phyloP scores from a whole-genome alignment of 2,797 vertebrate species.

The Alca torda region DNA sequence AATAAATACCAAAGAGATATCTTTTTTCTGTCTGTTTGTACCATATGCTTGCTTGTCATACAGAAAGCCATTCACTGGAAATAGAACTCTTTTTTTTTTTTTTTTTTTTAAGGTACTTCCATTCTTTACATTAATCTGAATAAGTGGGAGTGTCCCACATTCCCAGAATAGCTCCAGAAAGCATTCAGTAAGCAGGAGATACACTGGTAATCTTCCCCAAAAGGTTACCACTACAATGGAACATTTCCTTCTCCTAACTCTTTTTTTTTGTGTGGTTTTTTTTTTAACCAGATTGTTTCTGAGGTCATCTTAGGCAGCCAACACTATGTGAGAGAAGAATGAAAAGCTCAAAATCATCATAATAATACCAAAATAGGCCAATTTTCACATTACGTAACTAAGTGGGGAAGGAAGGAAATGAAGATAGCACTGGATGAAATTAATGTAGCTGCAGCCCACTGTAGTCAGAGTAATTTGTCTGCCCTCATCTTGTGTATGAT shows the following conservation, averaged over 20 bases:
- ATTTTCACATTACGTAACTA: constrained; percentile 94
- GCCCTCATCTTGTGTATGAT: constrained; percentile 89
- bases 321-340: constrained; percentile 57
- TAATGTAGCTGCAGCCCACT: constrained; percentile 89
- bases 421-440: constrained; percentile 91
- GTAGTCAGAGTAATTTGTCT: constrained; percentile 88
- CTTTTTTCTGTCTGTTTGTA: neutral
- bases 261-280: neutral
- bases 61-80: constrained; percentile 17
- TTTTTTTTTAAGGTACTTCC: neutral
- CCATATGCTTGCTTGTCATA: neutral
- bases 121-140: neutral
- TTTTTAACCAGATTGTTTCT: constrained; percentile 41
- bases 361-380: constrained; percentile 72
- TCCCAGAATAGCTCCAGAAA: neutral
- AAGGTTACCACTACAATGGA: neutral
- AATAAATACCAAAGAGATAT: neutral
- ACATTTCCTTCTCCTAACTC: neutral
- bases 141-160: neutral
- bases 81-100: neutral
- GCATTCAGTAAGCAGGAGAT: neutral
- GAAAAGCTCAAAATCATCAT: constrained; percentile 55
- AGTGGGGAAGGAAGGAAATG: constrained; percentile 86
- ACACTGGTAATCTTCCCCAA: neutral
- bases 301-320: constrained; percentile 60